Base-by-base conservation (phyloP, 1,140 invertebrate genomes). In the Ptiloglossa arizonensis region DNA sequence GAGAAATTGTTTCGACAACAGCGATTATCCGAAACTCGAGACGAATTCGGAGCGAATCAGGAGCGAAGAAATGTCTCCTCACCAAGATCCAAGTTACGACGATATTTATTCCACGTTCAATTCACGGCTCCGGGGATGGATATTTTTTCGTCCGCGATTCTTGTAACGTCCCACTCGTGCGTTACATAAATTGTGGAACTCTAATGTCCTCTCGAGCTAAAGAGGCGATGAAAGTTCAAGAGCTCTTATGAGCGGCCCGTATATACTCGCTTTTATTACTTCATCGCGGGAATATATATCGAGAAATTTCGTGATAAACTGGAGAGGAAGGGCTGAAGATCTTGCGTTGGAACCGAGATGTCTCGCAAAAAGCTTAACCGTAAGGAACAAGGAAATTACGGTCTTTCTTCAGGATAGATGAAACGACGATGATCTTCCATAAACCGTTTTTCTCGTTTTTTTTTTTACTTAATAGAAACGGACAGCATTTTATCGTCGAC, bases 201-300 rank as follows among this genome's bases (percentile, higher is more conserved):
- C 70, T 72, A 72, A 72, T 72, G 70, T 63, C 70, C 57, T 52
- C 70, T n/a, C 41, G 44, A 27, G 57, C 44, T 72, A 72, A 72
- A 52, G 70, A 72, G 70, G 57, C 70, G 70, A 72, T 72, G 70
- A 72, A 72, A 72, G 70, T 72, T 72, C 44, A 72, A 72, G 57
- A 63, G 57, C 32, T 44, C 44, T n/a, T 57, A 24, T 11, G 57
- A 72, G 57, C 32, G 17, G n/a, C 8, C n/a, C 32, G 32, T 38
- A 38, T 48, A 72, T 63, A 46, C 32, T 17, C 9, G 44, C 44
- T 38, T 63, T 72, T 62, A 62, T 72, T 63, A 63, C 70, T 62
- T 27, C 44, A 11, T 9, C 57, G 9, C 22, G 44, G 22, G 57
- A 62, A 63, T 50, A 62, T 73, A 64, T 64, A 73, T 73, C 60